Conservation (phyloP, 2,888 invertebrate species). For the Erebia palarica region DNA sequence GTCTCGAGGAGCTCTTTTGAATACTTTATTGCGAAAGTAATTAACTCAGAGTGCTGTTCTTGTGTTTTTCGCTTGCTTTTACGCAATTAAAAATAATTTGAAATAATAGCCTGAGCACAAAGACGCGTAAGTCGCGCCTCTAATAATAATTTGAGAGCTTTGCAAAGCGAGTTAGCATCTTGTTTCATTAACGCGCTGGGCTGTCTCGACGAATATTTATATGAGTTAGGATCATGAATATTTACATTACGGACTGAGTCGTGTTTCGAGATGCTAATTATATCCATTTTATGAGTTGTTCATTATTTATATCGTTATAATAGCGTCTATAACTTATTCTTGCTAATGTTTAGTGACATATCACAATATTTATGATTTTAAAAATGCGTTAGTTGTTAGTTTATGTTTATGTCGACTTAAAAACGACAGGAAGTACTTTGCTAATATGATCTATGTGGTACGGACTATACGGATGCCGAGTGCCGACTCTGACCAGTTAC, state of each 20-base stretch:
- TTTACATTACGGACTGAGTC: constrained; percentile 54
- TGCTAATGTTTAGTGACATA: constrained; percentile 9
- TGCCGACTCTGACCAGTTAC: not conserved
- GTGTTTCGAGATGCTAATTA: constrained; percentile 57
- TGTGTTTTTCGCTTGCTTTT: constrained; percentile 71
- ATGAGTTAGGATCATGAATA: constrained; percentile 71
- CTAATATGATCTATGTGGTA: not conserved
- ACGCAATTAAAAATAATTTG: constrained; percentile 79
- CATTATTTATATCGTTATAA: constrained; percentile 34
- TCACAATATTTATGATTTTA: not conserved
- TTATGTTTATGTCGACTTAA: not conserved
- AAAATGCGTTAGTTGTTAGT: not conserved
- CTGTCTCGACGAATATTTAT: constrained; percentile 69
- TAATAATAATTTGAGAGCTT: constrained; percentile 72
- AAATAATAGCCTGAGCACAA: constrained; percentile 70
- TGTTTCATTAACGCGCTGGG: constrained; percentile 70
- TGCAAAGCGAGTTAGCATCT: constrained; percentile 69
- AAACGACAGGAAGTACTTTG: constrained; percentile 4
- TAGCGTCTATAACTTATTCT: constrained; percentile 17
- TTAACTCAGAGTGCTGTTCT: constrained; percentile 66
- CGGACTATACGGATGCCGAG: not conserved
- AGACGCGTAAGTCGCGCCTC: constrained; percentile 59
- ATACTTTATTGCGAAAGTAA: constrained; percentile 62
- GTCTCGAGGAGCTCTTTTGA: constrained; percentile 59
- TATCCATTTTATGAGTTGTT: constrained; percentile 44